Conservation (phyloP, 1,140 invertebrate genomes). For the Microvelia longipes region DNA sequence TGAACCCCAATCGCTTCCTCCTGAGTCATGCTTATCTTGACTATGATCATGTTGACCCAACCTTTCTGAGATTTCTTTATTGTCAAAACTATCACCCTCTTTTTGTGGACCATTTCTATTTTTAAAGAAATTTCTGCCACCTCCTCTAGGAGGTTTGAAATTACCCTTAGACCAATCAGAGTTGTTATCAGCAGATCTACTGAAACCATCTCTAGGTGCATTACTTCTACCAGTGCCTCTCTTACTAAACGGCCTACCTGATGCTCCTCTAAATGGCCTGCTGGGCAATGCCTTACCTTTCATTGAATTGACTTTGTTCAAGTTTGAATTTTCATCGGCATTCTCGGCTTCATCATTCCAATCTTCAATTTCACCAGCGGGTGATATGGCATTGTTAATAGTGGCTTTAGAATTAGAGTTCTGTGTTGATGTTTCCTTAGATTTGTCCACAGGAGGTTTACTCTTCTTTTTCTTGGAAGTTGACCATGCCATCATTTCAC, state of each 20-base stretch:
- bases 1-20: conserved; percentile 1
- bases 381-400: neutral
- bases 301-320: neutral
- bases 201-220: neutral
- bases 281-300: neutral
- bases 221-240: neutral
- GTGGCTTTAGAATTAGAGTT: neutral
- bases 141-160: conserved; percentile 1
- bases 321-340: neutral
- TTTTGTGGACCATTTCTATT: neutral
- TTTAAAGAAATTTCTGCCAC: conserved; percentile 4
- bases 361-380: neutral
- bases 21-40: neutral
- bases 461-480: conserved; percentile 70
- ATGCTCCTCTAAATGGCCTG: neutral
- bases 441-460: conserved; percentile 32
- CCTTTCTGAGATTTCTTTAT: neutral
- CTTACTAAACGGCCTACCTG: neutral
- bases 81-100: neutral
- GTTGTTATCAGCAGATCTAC: neutral
- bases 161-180: neutral
- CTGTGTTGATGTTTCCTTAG: conserved; percentile 9
- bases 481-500: conserved; percentile 46
- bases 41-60: neutral
- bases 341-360: neutral